Evolutionary conservation across 2,888 invertebrate species (phyloP), one percentile per base, ranked within the genome.

Genomic region (Stenolophus ochropezus): DNA sequence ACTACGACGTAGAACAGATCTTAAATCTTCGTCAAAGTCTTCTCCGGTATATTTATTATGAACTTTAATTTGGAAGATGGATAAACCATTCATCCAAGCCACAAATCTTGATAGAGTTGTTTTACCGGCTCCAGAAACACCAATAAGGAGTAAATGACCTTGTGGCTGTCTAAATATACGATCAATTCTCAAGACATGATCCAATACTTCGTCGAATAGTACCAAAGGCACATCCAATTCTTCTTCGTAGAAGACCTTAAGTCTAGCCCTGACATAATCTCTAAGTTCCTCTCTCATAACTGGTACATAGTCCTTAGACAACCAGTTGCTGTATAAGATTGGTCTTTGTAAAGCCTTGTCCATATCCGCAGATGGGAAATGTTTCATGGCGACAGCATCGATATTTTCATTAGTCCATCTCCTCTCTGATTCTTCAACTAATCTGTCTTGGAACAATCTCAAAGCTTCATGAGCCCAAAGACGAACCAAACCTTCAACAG

Each of bases 21-120:
- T 94, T 83, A 99, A 91, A 90, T 99, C 99, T 89, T 99, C 99
- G 90, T 99, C 99, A 89, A 99, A 99, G 90, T 99, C 99, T 86
- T 96, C 97, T 18, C 97, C 97, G 0, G 98, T 98, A 89, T 99
- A 99, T 91, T 99, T 99, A 90, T 99, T 99, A 91, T 99, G 99
- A 11, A 97, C 96, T 92, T 98, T 98, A 85, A 99, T 98, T 92
- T 99, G 99, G 94, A 99, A 99, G 82, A 99, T 98, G 85, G 97
- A 97, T 47, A 99, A 92, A 4, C 99, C 99, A 89, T 99, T 99
- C 96, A 99, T 98, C 98, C 99, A 99, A 71, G 99, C 99, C 33
- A 99, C 99, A 90, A 99, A 99, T 84, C 99, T 93, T 23, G 99
- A 99, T 85, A 99, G 93, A 6, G 99, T 99, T 0, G 99, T 99